Evolutionary conservation across 2,888 invertebrate species (phyloP), one percentile per base, ranked within the genome.

Genomic region (Bombylius major): DNA sequence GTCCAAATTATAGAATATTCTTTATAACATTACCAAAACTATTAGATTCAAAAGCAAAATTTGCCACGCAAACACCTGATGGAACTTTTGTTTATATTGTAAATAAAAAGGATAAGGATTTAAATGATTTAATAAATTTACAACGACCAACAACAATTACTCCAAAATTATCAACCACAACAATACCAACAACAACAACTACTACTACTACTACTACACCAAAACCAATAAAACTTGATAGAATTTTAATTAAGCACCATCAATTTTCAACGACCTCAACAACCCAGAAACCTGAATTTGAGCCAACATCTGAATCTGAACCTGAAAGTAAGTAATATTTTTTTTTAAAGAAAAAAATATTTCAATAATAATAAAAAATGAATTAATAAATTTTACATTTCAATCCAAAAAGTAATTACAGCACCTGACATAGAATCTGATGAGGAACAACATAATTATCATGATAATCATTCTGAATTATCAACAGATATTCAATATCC

Each of bases 1-100:
- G 23, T 23, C 48, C 54, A 8, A 49, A 45, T n/a, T 33, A 44
- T 44, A 34, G 50, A 14, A 39, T 54, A 12, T 54, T 44, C 13
- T 54, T 54, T 44, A 54, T 54, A 14, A 31, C 54, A 7, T 39
- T 54, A 11, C 54, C 54, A 7, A 42, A 42, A 42, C 39, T 42
- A 5, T 42, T 42, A 42, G 39, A 42, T 42, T 11, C 39, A 11
- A 42, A 42, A 42, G 11, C 39, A 11, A 42, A 42, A 42, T 42
- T 42, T 42, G 39, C 39, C 8, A 42, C 39, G 5, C 39, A 42
- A 42, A 42, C 39, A 4, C 4, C 9, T 42, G 39, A 42, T 42
- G 39, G 39, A 42, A 42, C 39, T 1, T 2, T 42, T 42, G 39
- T 42, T 42, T 42, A 42, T 11, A 42, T 42, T 42, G 4, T 42